A percentile compares a stretch with the other conserved stretches of the same genome.
phyloP scores from a whole-genome alignment of 2,888 invertebrate genomes.

The Mythimna pallens region DNA sequence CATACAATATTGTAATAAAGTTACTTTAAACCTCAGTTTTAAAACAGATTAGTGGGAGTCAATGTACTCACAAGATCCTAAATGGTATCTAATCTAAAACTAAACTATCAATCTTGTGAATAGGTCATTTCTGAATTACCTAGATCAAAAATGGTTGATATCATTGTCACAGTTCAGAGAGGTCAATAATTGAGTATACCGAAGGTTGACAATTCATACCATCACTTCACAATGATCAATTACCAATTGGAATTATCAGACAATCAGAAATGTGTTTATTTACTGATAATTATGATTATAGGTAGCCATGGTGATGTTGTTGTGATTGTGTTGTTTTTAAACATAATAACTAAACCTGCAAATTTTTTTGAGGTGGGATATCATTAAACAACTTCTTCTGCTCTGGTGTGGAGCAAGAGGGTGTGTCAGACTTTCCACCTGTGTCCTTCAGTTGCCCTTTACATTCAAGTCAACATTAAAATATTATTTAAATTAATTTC shows the following conservation, averaged over 20 bases:
- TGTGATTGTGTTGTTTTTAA: constrained; percentile 5
- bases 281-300: constrained; percentile 35
- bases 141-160: constrained; percentile 17
- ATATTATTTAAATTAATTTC: too few species aligned
- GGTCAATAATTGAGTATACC: constrained; percentile 39
- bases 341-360: not conserved
- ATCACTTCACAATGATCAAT: constrained; percentile 50
- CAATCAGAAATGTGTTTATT: not conserved
- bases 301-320: not conserved
- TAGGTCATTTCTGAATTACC: not conserved
- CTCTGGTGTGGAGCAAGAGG: too few species aligned
- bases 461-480: too few species aligned
- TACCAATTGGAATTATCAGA: constrained; percentile 38
- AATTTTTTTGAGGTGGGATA: too few species aligned
- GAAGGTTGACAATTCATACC: constrained; percentile 40
- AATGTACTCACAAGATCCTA: not conserved
- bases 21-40: too few species aligned
- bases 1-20: not conserved
- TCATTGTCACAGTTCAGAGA: constrained; percentile 24
- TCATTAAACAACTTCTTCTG: too few species aligned
- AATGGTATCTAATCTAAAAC: too few species aligned
- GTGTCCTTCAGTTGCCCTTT: too few species aligned
- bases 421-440: too few species aligned
- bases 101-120: not conserved
- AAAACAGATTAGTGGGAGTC: not conserved